phyloP scores from a whole-genome alignment of 2,113 vertebrate genomes.

The Pristiophorus japonicus region DNA sequence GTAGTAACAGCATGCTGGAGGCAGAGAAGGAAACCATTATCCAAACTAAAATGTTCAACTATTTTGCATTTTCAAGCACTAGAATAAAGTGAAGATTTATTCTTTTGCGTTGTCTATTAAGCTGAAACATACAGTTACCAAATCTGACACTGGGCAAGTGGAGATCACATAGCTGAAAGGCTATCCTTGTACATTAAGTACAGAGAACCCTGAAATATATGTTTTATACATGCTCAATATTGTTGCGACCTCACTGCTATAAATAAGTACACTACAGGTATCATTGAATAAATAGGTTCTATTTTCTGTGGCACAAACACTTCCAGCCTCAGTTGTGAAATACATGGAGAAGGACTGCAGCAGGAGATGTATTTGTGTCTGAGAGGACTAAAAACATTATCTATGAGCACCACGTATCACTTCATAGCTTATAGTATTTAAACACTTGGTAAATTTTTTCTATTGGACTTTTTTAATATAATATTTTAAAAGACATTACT shows the following conservation, averaged over 20 bases:
- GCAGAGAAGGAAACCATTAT: neutral
- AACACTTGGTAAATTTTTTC: neutral
- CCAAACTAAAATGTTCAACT: neutral
- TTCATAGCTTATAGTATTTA: neutral
- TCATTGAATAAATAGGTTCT: neutral
- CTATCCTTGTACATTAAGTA: neutral
- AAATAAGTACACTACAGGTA: neutral
- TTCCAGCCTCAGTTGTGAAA: neutral
- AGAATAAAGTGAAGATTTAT: neutral
- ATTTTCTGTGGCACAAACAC: neutral
- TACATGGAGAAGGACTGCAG: neutral
- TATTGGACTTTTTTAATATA: neutral
- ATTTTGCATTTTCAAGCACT: neutral
- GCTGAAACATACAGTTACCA: neutral
- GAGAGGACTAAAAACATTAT: neutral
- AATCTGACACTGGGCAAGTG: neutral
- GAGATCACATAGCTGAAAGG: neutral
- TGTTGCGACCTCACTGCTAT: neutral
- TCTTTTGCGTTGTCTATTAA: neutral
- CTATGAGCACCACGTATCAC: neutral
- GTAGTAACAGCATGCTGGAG: neutral
- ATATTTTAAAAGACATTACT: neutral
- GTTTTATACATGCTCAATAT: neutral
- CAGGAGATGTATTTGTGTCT: neutral
- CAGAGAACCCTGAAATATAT: neutral